Conservation (phyloP, 2,113 vertebrate genomes). For the Pteropus alecto region DNA sequence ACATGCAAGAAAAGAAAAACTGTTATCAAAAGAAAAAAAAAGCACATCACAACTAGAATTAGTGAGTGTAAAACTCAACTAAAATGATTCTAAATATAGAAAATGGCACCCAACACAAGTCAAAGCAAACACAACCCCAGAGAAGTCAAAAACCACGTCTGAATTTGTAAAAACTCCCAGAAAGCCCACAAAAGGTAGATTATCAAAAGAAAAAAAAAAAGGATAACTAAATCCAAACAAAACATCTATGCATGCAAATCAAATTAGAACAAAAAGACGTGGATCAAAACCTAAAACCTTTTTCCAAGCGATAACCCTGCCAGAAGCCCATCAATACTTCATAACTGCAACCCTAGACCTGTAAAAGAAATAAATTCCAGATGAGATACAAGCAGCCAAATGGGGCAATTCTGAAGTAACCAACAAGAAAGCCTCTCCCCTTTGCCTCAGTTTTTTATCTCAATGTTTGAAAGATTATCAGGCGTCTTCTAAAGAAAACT, state of each 20-base stretch:
- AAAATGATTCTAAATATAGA: background rate
- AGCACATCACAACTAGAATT: background rate
- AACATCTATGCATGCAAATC: conserved; percentile 53
- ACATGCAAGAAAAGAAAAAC: conserved; percentile 3
- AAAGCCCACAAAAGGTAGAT: background rate
- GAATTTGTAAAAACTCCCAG: conserved; percentile 10
- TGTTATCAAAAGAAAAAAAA: background rate
- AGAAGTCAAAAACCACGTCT: background rate
- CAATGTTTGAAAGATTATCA: background rate
- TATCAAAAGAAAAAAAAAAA: conserved; percentile 31
- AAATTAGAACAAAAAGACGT: conserved; percentile 67
- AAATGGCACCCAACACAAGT: conserved; percentile 19
- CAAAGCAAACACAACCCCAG: background rate
- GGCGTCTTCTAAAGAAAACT: background rate
- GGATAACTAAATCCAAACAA: conserved; percentile 59
- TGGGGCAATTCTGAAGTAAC: background rate
- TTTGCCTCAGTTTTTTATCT: background rate
- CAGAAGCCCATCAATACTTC: conserved; percentile 78
- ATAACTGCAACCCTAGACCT: conserved; percentile 78
- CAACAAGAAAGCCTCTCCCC: conserved; percentile 1
- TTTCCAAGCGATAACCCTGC: conserved; percentile 67
- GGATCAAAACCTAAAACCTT: conserved; percentile 74
- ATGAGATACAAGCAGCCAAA: conserved; percentile 50
- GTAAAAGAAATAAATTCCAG: conserved; percentile 74
- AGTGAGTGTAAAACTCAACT: conserved; percentile 37